A percentile compares a stretch with the other conserved stretches of the same genome.
These are phyloP conservation scores for Anniella stebbinsi DNA, from an alignment of 2,797 vertebrate species.

Conservation along the genomic window DNA sequence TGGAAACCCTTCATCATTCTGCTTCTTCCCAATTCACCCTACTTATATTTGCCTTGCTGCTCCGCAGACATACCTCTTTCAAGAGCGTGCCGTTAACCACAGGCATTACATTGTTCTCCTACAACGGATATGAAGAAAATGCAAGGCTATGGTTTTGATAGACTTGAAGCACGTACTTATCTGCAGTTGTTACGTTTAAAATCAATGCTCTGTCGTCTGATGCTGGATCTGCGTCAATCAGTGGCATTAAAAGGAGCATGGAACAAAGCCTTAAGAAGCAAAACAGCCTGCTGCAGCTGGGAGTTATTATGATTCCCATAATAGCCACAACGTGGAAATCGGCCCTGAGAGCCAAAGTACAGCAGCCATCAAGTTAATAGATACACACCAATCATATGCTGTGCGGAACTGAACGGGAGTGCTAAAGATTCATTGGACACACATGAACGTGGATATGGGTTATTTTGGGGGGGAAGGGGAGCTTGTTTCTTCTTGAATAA, in stretches of 20 bases:
- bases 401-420: background rate
- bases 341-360: background rate
- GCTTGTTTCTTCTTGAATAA: background rate
- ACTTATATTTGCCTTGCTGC: background rate
- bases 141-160: background rate
- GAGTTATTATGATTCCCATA: background rate
- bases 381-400: background rate
- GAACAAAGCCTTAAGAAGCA: background rate
- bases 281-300: background rate
- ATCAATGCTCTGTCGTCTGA: background rate
- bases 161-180: background rate
- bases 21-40: background rate
- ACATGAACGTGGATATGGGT: background rate
- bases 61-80: background rate
- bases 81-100: accelerated
- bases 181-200: background rate
- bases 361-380: background rate
- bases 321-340: background rate
- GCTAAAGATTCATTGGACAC: background rate
- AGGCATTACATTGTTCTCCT: background rate
- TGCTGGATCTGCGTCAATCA: background rate
- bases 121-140: background rate
- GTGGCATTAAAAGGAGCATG: background rate
- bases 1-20: background rate
- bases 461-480: no score